Base-by-base conservation (phyloP, 2,113 vertebrate species). In the Ornithorhynchus anatinus region DNA sequence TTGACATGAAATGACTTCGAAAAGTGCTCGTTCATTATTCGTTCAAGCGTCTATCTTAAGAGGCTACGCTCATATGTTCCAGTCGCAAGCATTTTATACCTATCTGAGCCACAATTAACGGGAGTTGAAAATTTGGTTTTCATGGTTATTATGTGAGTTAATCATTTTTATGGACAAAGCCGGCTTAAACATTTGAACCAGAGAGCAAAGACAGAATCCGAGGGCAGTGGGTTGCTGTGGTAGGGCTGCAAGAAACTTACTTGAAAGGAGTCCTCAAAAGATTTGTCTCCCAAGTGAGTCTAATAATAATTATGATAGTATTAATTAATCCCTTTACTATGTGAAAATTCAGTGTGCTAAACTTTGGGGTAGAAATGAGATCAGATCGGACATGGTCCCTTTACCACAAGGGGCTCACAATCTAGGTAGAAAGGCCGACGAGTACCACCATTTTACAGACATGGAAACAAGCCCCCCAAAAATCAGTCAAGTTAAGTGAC, bases 31-130 rank as follows among this genome's bases (percentile, higher is more conserved):
- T 69, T 86, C 80, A 70, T 86, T 84, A 58, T 65, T 85, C 50
- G 6, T 73, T 85, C 79, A 87, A 87, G 84, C 44, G 10, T 77
- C 86, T 80, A 70, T 82, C 66, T 86, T 81, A 63, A 81, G 75
- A 84, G 69, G 48, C 83, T 70, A 78, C 79, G 77, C 70, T 82
- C 61, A 84, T 89, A 86, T 61, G 73, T 90, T 89, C 89, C 78
- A 84, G 68, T 79, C 2, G 14, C 68, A 85, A 86, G 51, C 75
- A 52, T 84, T n/a, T 91, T 87, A 79, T 85, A 85, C 59, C 57
- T 82, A 65, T 50, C 80, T 59, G 76, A 86, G 74, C 14, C 29
- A 73, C 40, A 86, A 81, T 56, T 77, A 86, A 76, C n/a, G 71
- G 25, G 60, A 70, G 29, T 66, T 81, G 79, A 86, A 90, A 89